These are phyloP conservation scores for Drepanosiphum platanoidis DNA, from an alignment of 2,888 invertebrate species.

Conservation along the genomic window DNA sequence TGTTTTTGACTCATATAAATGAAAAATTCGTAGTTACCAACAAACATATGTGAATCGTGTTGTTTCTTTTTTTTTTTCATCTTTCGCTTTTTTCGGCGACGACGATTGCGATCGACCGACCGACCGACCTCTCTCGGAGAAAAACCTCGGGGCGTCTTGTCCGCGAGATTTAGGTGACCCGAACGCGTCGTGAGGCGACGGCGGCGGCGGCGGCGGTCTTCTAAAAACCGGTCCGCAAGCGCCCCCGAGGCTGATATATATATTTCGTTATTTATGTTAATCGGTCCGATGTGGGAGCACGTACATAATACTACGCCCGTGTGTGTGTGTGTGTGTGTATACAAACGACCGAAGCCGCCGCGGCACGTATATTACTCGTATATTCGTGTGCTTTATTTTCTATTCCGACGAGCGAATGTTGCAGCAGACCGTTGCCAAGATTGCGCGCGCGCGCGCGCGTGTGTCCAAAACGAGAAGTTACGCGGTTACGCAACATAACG, in stretches of 20 bases:
- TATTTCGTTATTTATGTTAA: constrained; percentile 58
- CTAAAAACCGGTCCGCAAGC: constrained; percentile 49
- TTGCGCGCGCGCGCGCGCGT: neutral
- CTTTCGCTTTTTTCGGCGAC: neutral
- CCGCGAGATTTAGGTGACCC: constrained; percentile 51
- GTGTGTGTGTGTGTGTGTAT: neutral
- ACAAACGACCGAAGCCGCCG: neutral
- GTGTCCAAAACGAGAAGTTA: constrained; percentile 54
- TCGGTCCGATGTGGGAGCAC: constrained; percentile 30
- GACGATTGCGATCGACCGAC: neutral
- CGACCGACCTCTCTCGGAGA: neutral
- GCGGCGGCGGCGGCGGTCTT: constrained; percentile 14
- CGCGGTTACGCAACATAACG: constrained; percentile 34
- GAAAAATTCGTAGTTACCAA: constrained; percentile 37
- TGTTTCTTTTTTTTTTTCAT: neutral
- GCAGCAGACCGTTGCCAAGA: neutral
- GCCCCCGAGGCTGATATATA: constrained; percentile 53
- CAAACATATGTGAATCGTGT: neutral
- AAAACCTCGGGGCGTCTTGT: constrained; percentile 21
- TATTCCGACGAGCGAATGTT: constrained; percentile 45
- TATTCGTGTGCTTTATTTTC: constrained; percentile 10
- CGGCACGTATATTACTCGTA: constrained; percentile 9
- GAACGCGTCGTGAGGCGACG: constrained; percentile 23
- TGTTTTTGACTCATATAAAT: constrained; percentile 19
- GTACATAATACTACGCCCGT: neutral